Conservation (phyloP, 2,888 invertebrate species). For the Chrysomela aeneicollis region DNA sequence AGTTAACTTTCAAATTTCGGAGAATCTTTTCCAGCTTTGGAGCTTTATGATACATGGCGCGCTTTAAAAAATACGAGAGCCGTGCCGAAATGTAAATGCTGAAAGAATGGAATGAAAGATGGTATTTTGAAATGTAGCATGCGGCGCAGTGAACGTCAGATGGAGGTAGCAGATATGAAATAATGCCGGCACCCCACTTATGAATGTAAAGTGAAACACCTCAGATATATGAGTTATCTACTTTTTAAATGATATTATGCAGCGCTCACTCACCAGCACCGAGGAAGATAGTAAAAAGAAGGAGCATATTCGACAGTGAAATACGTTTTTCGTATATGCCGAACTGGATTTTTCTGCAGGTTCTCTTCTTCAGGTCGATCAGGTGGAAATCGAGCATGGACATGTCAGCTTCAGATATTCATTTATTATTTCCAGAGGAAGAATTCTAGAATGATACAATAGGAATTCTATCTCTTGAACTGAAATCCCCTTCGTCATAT, state of each 20-base stretch:
- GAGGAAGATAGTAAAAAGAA: conserved; percentile 27
- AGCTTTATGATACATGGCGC: conserved; percentile 31
- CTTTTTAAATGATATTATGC: conserved; percentile 38
- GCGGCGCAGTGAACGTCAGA: conserved; percentile 58
- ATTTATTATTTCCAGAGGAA: not conserved
- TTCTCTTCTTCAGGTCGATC: not conserved
- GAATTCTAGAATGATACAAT: not conserved
- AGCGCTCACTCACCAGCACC: conserved; percentile 29
- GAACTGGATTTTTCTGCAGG: conserved; percentile 10
- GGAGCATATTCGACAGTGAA: conserved; percentile 22
- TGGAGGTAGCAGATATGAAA: conserved; percentile 59
- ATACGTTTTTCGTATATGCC: conserved; percentile 13
- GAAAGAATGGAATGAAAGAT: conserved; percentile 61
- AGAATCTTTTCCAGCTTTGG: conserved; percentile 34
- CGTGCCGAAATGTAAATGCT: conserved; percentile 55
- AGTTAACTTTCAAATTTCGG: conserved; percentile 35
- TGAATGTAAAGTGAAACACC: conserved; percentile 60
- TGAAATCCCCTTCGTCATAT: too few relatives aligned
- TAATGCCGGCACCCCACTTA: conserved; percentile 57
- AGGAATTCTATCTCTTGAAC: too few relatives aligned
- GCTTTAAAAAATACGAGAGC: conserved; percentile 42
- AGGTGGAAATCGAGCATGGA: not conserved
- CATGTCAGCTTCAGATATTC: not conserved
- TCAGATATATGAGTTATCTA: conserved; percentile 35
- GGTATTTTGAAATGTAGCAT: conserved; percentile 59